Conservation (phyloP, 1,140 invertebrate genomes). For the Bursaphelenchus mucronatus region DNA sequence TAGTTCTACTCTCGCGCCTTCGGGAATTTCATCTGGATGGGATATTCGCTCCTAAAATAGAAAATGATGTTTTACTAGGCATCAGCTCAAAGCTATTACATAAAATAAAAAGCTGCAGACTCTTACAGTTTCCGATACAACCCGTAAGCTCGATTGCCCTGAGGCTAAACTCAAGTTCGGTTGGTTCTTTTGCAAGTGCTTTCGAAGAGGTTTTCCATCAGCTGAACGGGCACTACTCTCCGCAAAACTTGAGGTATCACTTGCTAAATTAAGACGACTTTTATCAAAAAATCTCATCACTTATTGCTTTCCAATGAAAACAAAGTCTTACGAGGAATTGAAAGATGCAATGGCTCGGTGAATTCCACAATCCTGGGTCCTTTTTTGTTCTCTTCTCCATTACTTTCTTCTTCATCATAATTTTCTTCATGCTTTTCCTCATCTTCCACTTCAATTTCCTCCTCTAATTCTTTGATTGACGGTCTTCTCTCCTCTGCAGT, state of each 20-base stretch:
- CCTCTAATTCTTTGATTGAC: not conserved
- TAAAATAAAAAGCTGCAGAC: constrained; percentile 16
- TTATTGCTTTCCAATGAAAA: not conserved
- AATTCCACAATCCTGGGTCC: constrained; percentile 35
- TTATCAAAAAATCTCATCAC: not conserved
- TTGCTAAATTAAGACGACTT: constrained; percentile 31
- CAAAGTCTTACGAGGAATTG: constrained; percentile 46
- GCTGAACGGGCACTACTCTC: constrained; percentile 21
- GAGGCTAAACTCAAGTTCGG: constrained; percentile 2
- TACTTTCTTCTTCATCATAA: constrained; percentile 17
- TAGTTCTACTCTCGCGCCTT: constrained; percentile 31
- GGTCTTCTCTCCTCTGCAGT: constrained; percentile 13
- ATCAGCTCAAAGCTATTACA: not conserved
- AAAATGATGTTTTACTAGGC: constrained; percentile 5
- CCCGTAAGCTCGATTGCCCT: constrained; percentile 1
- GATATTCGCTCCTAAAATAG: constrained; percentile 9
- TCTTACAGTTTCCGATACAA: not conserved
- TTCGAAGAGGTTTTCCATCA: constrained; percentile 3
- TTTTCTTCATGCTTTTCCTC: constrained; percentile 3
- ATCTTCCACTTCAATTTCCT: constrained; percentile 20
- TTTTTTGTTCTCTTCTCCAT: constrained; percentile 6
- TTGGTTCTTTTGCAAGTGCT: not conserved
- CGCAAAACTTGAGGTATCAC: constrained; percentile 41
- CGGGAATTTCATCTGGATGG: constrained; percentile 15
- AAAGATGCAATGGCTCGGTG: constrained; percentile 47